These are phyloP conservation scores for Clarias platycephalus DNA, from an alignment of 2,797 vertebrate species.

Conservation along the genomic window DNA sequence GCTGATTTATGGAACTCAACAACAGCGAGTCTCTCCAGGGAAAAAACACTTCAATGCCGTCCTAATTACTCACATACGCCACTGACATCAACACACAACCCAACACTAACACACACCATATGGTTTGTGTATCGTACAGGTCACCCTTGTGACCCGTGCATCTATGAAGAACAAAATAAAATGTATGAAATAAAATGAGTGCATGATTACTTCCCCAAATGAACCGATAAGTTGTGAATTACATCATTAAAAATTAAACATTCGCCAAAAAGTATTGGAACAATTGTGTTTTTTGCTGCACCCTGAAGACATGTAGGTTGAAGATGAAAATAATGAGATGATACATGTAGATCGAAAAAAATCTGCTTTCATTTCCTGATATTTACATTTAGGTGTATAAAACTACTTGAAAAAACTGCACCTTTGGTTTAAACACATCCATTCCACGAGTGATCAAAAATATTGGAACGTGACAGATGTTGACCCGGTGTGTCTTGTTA, in stretches of 20 bases:
- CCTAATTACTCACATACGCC: slow-evolving; percentile 61
- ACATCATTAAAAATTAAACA: background rate
- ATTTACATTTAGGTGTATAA: background rate
- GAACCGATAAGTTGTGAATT: background rate
- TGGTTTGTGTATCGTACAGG: slow-evolving; percentile 15
- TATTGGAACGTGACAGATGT: background rate
- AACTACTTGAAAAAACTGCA: background rate
- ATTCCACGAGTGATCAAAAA: background rate
- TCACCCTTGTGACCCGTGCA: slow-evolving; percentile 26
- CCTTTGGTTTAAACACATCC: background rate
- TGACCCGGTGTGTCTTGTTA: background rate
- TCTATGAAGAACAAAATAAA: slow-evolving; percentile 2
- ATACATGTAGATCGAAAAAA: background rate
- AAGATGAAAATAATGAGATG: background rate
- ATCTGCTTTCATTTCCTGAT: background rate
- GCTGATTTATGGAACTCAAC: slow-evolving; percentile 61
- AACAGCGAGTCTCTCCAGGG: slow-evolving; percentile 43
- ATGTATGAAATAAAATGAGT: background rate
- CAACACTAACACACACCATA: slow-evolving; percentile 63
- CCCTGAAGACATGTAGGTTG: background rate
- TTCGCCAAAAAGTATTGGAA: background rate
- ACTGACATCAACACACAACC: slow-evolving; percentile 73
- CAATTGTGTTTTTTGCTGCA: background rate
- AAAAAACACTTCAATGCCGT: slow-evolving; percentile 45
- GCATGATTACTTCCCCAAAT: background rate